These are phyloP conservation scores for Tachina grossa DNA, from an alignment of 2,888 invertebrate genomes.

Conservation along the genomic window DNA sequence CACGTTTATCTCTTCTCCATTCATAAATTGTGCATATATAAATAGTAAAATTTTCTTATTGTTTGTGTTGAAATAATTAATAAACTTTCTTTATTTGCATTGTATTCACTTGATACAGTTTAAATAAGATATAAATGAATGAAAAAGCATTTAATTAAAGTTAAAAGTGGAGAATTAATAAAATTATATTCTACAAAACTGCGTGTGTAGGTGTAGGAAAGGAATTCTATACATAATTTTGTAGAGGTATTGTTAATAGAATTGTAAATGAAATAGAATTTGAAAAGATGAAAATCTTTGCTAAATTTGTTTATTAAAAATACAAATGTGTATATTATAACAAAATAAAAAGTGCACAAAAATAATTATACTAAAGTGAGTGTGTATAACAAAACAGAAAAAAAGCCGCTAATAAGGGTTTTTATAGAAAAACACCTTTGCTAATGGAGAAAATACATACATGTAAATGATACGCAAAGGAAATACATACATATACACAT, in stretches of 20 bases:
- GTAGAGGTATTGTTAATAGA: constrained; percentile 26
- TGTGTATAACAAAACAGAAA: constrained; percentile 47
- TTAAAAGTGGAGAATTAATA: constrained; percentile 1
- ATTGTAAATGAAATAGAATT: constrained; percentile 6
- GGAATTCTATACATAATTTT: not conserved
- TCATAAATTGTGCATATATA: constrained; percentile 33
- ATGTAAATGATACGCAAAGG: not conserved
- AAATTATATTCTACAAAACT: not conserved
- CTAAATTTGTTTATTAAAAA: constrained; percentile 8
- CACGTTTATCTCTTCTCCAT: constrained; percentile 13
- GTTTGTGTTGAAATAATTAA: not conserved
- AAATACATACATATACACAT: not conserved
- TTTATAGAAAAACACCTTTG: constrained; percentile 20
- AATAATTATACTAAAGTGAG: constrained; percentile 3
- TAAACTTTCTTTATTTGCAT: not conserved
- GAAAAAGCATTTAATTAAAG: not conserved
- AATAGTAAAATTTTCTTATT: constrained; percentile 36
- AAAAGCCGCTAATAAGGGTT: constrained; percentile 30
- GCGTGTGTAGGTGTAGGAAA: constrained; percentile 43
- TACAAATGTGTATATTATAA: constrained; percentile 7
- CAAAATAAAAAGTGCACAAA: not conserved
- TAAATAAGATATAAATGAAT: not conserved
- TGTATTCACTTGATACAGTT: not conserved
- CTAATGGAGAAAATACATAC: not conserved
- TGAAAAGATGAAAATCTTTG: constrained; percentile 2